Base-by-base conservation (phyloP, 2,797 vertebrate species). In the Natrix natrix region DNA sequence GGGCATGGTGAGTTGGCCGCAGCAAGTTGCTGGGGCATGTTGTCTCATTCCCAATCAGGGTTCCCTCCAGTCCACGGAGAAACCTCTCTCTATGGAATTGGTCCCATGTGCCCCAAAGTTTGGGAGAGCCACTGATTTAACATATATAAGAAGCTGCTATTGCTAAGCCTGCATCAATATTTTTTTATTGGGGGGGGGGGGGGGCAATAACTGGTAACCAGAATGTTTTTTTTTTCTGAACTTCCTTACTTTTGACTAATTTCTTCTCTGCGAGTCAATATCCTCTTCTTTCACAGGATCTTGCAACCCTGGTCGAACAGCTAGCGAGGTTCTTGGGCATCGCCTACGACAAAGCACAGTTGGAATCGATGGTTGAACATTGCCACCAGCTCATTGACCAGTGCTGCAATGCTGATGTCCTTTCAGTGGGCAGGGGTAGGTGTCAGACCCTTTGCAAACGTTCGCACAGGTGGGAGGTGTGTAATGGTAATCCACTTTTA, bases 321-420 rank as follows among this genome's bases (percentile, higher is more conserved):
- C 96, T 99, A 95, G 98, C 98, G 61, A 97, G 98, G 24, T 99
- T 99, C 96, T 98, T 99, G 93, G 99, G 99, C 1, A 98, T 99
- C 93, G 98, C 98, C 5, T 99, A 98, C 56, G 99, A 99, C 97
- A 99, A 99, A 97, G 97, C 98, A 60, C 99, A 99, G 98, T 93
- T 99, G 97, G 99, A 99, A 96, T 96, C 98, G 87, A 97, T 99
- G 98, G 98, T 98, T 69, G 99, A 99, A 95, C 99, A 98, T 97
- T 99, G 99, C 96, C 99, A 99, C 96, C 99, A 99, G 93, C 98
- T 99, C 90, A 98, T 99, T 0, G 99, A 99, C 95, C 99, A 99
- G 96, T 99, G 99, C 97, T 98, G 98, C 95, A 99, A 98, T 74
- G 98, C 99, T 0, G 99, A 99, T 97, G 99, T 99, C 0, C 98